Base-by-base conservation (phyloP, 2,113 vertebrate genomes). In the Theropithecus gelada region DNA sequence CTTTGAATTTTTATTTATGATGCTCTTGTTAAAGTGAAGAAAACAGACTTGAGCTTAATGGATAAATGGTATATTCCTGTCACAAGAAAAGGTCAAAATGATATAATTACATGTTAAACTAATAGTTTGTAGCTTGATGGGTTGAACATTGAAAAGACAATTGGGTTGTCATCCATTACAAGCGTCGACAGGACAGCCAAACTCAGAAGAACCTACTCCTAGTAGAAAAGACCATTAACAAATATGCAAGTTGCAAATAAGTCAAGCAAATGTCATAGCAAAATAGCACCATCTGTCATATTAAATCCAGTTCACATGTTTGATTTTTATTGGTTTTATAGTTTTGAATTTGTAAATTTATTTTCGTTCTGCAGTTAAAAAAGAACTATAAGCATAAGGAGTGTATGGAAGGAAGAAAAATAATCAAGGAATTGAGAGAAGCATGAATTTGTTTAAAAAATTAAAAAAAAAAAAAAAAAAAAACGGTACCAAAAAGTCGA, bases 351-450 rank as follows among this genome's bases (percentile, higher is more conserved):
- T 84, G 18, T 79, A 87, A 83, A 73, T 80, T 43, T 75, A 80
- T 94, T 81, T 85, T 96, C 9, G 6, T 78, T 94, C 48, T 90
- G 4, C 93, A 87, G 75, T 40, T 85, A 78, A 82, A 68, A 76
- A 93, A 84, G 43, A 88, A 66, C 16, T 79, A 22, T 72, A 88
- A 91, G 14, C 25, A 73, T n/a, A 68, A 90, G 14, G 6, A 88
- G 17, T 70, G 1, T 55, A 23, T 13, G 23, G 48, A 75, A 86
- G 8, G 32, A 68, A 83, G 27, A 8, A 93, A 88, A 82, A 94
- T 75, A 52, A 92, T 43, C 55, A 76, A 93, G 35, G 25, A 68
- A 96, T 23, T 81, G 25, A 85, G 5, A 76, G 25, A 95, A 92
- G 57, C 16, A 73, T 38, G 80, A 61, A 52, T 72, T 40, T 94